These are phyloP conservation scores for Trichopria drosophilae DNA, from an alignment of 2,888 invertebrate species.

Conservation along the genomic window DNA sequence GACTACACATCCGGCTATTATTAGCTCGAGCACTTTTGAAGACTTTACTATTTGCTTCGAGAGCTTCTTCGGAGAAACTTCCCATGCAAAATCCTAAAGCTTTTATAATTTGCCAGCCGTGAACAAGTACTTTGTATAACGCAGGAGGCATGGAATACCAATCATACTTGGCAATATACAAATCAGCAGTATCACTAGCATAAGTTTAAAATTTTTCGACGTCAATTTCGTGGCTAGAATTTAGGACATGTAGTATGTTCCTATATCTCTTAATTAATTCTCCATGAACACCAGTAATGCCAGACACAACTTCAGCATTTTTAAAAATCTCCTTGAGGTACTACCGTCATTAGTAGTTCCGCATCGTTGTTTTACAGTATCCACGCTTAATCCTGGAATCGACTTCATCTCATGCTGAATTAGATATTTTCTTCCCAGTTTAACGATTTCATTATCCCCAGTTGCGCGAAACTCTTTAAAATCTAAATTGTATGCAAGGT, in stretches of 20 bases:
- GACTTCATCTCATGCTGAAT: neutral
- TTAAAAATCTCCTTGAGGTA: conserved; percentile 8
- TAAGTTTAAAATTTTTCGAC: conserved; percentile 11
- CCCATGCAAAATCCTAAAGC: conserved; percentile 1
- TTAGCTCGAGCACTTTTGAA: conserved; percentile 6
- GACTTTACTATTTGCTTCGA: neutral
- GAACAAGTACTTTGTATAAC: conserved; percentile 9
- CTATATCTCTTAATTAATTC: conserved; percentile 2
- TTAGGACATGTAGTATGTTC: conserved; percentile 5
- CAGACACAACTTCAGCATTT: neutral
- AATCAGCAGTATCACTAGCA: neutral
- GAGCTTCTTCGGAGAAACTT: too few relatives aligned
- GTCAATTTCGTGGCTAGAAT: neutral
- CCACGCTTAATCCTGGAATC: neutral
- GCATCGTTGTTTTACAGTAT: conserved; percentile 8
- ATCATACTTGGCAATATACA: conserved; percentile 5
- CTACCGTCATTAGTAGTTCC: conserved; percentile 10
- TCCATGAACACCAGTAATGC: conserved; percentile 5
- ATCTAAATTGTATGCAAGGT: conserved; percentile 1
- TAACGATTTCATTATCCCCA: neutral
- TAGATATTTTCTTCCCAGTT: conserved; percentile 4
- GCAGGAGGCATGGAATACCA: conserved; percentile 11
- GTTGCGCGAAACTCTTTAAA: conserved; percentile 1
- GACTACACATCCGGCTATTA: neutral
- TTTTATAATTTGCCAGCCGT: conserved; percentile 6